These are phyloP conservation scores for Hyles vespertilio DNA, from an alignment of 1,140 invertebrate genomes.

Conservation along the genomic window DNA sequence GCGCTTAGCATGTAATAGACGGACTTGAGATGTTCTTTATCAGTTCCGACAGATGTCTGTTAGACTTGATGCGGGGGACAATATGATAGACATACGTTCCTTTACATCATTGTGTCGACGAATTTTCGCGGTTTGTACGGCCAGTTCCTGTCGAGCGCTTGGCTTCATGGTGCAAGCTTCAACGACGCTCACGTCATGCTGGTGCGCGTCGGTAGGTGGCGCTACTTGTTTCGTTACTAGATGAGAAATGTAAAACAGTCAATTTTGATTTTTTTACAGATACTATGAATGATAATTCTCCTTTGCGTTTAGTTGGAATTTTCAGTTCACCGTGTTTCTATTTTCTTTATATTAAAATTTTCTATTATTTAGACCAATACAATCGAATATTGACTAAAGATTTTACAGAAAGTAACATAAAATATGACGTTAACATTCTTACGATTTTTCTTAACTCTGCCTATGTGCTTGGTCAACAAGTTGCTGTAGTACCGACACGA, in stretches of 20 bases:
- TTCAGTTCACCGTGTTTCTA: too few relatives aligned
- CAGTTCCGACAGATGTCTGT: slow-evolving; percentile 39
- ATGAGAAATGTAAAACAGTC: slow-evolving; percentile 7
- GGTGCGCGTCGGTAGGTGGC: slow-evolving; percentile 26
- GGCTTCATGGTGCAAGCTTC: slow-evolving; percentile 60
- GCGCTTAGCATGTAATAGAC: slow-evolving; percentile 51
- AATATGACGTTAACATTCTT: slow-evolving; percentile 9
- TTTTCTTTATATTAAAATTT: too few relatives aligned
- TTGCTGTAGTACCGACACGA: slow-evolving; percentile 43
- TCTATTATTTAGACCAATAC: too few relatives aligned
- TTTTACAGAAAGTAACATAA: not conserved
- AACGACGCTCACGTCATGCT: slow-evolving; percentile 11
- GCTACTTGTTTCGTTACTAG: slow-evolving; percentile 34
- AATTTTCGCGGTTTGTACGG: slow-evolving; percentile 36
- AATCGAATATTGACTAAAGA: too few relatives aligned
- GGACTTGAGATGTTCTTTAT: slow-evolving; percentile 43
- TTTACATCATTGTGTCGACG: slow-evolving; percentile 3
- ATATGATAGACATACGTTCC: slow-evolving; percentile 18
- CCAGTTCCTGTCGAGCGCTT: slow-evolving; percentile 32
- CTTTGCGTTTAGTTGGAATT: too few relatives aligned
- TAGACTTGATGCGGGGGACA: slow-evolving; percentile 30
- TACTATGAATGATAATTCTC: too few relatives aligned
- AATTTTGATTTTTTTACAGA: too few relatives aligned
- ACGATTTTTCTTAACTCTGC: slow-evolving; percentile 40
- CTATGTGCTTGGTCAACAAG: slow-evolving; percentile 34